These are phyloP conservation scores for Crossocerus cetratus DNA, from an alignment of 2,888 invertebrate species.

Conservation along the genomic window DNA sequence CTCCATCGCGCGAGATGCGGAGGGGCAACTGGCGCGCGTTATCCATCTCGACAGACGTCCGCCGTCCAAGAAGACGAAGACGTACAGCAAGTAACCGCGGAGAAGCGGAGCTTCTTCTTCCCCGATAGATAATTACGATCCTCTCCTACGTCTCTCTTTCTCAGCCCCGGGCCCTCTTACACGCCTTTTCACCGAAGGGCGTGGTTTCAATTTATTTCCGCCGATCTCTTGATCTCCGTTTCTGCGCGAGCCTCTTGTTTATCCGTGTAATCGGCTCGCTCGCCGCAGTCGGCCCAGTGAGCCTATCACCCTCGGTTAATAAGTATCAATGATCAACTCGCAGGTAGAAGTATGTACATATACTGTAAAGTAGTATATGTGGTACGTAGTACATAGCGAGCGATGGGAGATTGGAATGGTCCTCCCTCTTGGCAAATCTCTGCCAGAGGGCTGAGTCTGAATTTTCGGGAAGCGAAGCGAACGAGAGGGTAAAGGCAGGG, in stretches of 20 bases:
- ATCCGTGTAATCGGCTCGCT: not conserved
- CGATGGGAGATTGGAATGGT: not conserved
- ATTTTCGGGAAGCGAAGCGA: not conserved
- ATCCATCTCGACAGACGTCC: slow-evolving; percentile 32
- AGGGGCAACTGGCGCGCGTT: slow-evolving; percentile 30
- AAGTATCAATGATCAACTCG: not conserved
- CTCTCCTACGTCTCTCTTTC: slow-evolving; percentile 23
- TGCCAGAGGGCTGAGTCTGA: not conserved
- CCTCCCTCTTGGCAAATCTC: not conserved
- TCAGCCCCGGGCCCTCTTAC: slow-evolving; percentile 34
- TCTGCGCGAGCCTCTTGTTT: slow-evolving; percentile 22
- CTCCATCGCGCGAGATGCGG: slow-evolving; percentile 15
- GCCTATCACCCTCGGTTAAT: not conserved
- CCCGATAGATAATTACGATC: slow-evolving; percentile 47
- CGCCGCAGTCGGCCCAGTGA: not conserved
- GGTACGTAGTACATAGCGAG: not conserved
- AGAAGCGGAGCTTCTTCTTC: slow-evolving; percentile 24
- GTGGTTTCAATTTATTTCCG: slow-evolving; percentile 43
- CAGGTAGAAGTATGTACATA: not conserved
- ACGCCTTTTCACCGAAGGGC: slow-evolving; percentile 38
- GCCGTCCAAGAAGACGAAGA: slow-evolving; percentile 2
- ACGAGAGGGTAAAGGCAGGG: slow-evolving; percentile 12
- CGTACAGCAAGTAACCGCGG: slow-evolving; percentile 4
- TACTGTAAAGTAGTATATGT: not conserved
- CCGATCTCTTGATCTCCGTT: slow-evolving; percentile 21